Evolutionary conservation across 1,140 invertebrate species (phyloP).

Genomic region (Drosophila watanabei): DNA sequence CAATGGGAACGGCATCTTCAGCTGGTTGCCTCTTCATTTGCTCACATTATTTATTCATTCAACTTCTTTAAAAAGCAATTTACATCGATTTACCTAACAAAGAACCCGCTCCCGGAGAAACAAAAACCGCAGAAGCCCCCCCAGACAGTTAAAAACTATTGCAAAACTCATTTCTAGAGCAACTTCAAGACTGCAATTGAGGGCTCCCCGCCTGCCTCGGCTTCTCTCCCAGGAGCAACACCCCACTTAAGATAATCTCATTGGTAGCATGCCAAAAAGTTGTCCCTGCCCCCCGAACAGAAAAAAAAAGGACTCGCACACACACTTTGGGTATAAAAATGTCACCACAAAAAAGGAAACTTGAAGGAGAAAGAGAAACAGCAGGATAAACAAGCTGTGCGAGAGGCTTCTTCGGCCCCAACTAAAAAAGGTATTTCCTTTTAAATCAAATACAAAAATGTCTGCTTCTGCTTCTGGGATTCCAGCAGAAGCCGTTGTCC

Average conservation of each 20-base stretch:
- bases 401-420: slow-evolving; percentile 34
- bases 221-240: slow-evolving; percentile 44
- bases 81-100: slow-evolving; percentile 52
- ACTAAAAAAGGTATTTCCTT: slow-evolving; percentile 73
- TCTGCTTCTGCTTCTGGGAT: slow-evolving; percentile 49
- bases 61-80: slow-evolving; percentile 43
- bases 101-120: slow-evolving; percentile 4
- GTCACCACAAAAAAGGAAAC: slow-evolving; percentile 61
- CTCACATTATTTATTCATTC: slow-evolving; percentile 40
- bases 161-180: slow-evolving; percentile 61
- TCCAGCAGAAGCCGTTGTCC: slow-evolving; percentile 31
- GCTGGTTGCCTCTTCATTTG: background rate
- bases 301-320: slow-evolving; percentile 4
- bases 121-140: slow-evolving; percentile 24
- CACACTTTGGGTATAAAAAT: slow-evolving; percentile 66
- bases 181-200: slow-evolving; percentile 56
- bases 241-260: slow-evolving; percentile 81
- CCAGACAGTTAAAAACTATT: slow-evolving; percentile 63
- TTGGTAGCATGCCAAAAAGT: slow-evolving; percentile 77
- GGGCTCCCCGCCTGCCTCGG: slow-evolving; percentile 8
- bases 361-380: slow-evolving; percentile 27
- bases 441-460: slow-evolving; percentile 79
- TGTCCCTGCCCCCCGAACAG: slow-evolving; percentile 32
- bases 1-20: background rate
- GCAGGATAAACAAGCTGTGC: slow-evolving; percentile 45